Base-by-base conservation (phyloP, 2,888 invertebrate species). In the Rutpela maculata region DNA sequence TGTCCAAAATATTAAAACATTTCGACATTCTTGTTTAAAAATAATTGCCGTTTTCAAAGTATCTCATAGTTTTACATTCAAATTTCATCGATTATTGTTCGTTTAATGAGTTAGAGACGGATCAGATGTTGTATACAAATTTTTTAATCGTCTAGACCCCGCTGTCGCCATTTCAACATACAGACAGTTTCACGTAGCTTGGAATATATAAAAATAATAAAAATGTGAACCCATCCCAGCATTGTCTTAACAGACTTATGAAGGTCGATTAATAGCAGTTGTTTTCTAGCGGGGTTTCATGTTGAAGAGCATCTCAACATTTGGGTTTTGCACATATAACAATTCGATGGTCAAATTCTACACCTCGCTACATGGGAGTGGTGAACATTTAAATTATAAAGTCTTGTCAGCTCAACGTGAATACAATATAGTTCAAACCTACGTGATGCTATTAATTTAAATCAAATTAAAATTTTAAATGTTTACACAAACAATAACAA, bases 371-470 rank as follows among this genome's bases (percentile, higher is more conserved):
- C 72, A 62, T 71, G 67, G 74, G 70, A 74, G 68, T 74, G 77
- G 74, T 66, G 55, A 50, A 60, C 77, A 69, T 66, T 77, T 70
- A 70, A 77, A 77, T 77, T 74, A 77, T 60, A 69, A 38, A 59
- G 65, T 69, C 77, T 63, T 77, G 77, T 74, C 77, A 74, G 74
- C 71, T 66, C 76, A 57, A 77, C 63, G 74, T 62, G 77, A 77
- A 71, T 70, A 77, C 77, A 77, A 81, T 82, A 77, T 77, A 73
- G 76, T 76, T 71, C 72, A 60, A 59, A 66, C 80, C 80, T 78
- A 80, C 78, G 68, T 80, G 74, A 69, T 76, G 76, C 65, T 76
- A 77, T 80, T 75, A 74, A 77, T 78, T 78, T 71, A 77, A 80
- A 80, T 77, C 75, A 73, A 77, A 74, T 74, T 68, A 77, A 74